Base-by-base conservation (phyloP, 2,113 vertebrate species). In the Myrmecobius fasciatus region DNA sequence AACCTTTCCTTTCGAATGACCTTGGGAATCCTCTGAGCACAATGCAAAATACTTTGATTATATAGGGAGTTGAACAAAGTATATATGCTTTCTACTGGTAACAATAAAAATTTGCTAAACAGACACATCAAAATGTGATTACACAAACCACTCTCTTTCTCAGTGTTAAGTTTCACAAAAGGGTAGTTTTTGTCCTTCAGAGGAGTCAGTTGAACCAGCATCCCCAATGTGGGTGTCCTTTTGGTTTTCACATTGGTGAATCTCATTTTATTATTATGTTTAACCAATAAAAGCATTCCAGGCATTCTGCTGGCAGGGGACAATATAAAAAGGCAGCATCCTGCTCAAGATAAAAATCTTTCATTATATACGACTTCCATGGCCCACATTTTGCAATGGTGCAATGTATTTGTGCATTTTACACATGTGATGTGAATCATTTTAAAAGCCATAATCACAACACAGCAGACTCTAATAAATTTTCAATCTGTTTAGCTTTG, bases 401-500 rank as follows among this genome's bases (percentile, higher is more conserved):
- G 54, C 95, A 95, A 94, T 92, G 83, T 93, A 94, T 96, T 96
- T 97, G 95, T 97, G 92, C 89, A 91, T 97, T 97, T 97, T 96
- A 94, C 92, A 95, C 75, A 2, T 97, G 93, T 94, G 96, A 96
- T 94, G 90, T 97, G 96, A 96, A 96, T 97, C 95, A 98, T 94
- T 97, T 97, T 96, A 96, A 96, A 97, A 96, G 94, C 94, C 75
- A 91, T 97, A 95, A 96, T 97, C 94, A 94, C 88, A 96, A 67
- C 83, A 95, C 36, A 96, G 91, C 94, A 97, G 95, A 95, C 94
- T 91, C 91, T 93, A 97, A 98, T 97, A 98, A 96, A 97, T 96
- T 97, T 97, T 97, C 96, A 97, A 96, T 97, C 96, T 98, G 96
- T 94, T 98, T 95, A 94, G 49, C 96, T 96, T 97, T 97, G 92